These are phyloP conservation scores for Perca schrenkii DNA, from an alignment of 2,113 vertebrate genomes.

Conservation along the genomic window DNA sequence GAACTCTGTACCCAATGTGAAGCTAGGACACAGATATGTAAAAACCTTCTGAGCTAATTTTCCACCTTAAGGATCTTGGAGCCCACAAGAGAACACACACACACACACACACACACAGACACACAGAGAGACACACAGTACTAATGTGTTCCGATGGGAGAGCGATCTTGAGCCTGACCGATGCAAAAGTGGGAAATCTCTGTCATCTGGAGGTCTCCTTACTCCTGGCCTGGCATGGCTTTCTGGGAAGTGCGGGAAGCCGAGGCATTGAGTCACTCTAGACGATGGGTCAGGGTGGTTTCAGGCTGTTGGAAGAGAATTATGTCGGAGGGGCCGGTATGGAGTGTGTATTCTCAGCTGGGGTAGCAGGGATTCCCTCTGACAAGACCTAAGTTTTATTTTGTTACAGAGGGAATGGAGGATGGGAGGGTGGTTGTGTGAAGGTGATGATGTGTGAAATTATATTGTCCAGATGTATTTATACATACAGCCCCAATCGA, in stretches of 20 bases:
- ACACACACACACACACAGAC: conserved; percentile 6
- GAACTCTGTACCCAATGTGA: conserved; percentile 49
- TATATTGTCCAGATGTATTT: conserved; percentile 81
- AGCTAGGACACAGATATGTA: conserved; percentile 61
- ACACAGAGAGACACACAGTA: conserved; percentile 37
- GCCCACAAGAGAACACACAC: conserved; percentile 31
- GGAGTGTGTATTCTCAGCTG: conserved; percentile 78
- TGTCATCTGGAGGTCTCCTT: conserved; percentile 73
- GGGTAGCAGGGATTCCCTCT: conserved; percentile 80
- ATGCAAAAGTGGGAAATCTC: conserved; percentile 76
- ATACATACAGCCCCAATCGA: conserved; percentile 55
- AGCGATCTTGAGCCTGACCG: conserved; percentile 42
- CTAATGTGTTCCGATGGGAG: conserved; percentile 73
- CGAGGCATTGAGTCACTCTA: conserved; percentile 76
- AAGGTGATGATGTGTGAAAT: conserved; percentile 76
- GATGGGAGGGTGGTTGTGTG: conserved; percentile 14
- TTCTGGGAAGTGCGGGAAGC: conserved; percentile 80
- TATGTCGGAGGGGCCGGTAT: conserved; percentile 64
- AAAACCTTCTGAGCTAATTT: conserved; percentile 69
- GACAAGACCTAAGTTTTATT: conserved; percentile 79
- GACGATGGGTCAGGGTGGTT: conserved; percentile 74
- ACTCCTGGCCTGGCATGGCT: conserved; percentile 69
- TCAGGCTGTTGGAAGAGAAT: conserved; percentile 69
- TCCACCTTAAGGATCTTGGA: conserved; percentile 71
- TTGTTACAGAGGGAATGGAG: conserved; percentile 33